These are phyloP conservation scores for Notolabrus celidotus DNA, from an alignment of 2,797 vertebrate species.

Conservation along the genomic window DNA sequence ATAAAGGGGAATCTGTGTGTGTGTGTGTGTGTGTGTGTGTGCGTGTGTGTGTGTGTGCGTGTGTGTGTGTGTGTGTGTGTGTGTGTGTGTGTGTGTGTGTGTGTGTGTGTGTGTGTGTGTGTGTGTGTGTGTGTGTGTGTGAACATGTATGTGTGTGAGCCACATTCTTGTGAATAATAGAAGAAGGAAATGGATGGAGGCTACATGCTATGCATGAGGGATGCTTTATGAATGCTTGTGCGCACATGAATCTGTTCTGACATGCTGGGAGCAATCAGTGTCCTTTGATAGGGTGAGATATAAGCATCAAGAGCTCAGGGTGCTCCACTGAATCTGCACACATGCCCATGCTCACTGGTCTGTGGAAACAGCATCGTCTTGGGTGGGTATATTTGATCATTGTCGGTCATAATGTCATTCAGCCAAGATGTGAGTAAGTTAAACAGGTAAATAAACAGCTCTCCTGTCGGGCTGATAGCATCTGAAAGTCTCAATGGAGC, in stretches of 20 bases:
- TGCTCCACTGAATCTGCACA: constrained; percentile 56
- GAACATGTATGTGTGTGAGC: constrained; percentile 11
- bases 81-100: background rate
- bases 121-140: background rate
- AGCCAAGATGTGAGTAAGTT: constrained; percentile 59
- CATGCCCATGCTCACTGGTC: constrained; percentile 58
- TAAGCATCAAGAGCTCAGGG: constrained; percentile 55
- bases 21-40: background rate
- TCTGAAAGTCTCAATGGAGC: constrained; percentile 62
- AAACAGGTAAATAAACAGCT: constrained; percentile 77
- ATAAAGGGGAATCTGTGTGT: background rate
- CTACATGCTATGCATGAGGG: background rate
- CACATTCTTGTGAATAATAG: constrained; percentile 42
- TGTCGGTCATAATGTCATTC: constrained; percentile 53
- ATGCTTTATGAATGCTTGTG: constrained; percentile 40
- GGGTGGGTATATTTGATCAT: constrained; percentile 81
- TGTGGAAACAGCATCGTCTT: constrained; percentile 74
- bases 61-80: background rate
- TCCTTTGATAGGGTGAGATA: constrained; percentile 73
- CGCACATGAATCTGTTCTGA: constrained; percentile 53
- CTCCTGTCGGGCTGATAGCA: constrained; percentile 63
- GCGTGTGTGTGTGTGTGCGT: constrained; percentile 8
- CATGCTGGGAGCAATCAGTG: constrained; percentile 72
- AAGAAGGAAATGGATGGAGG: constrained; percentile 25
- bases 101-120: constrained; percentile 9